phyloP scores from a whole-genome alignment of 2,113 vertebrate species.

The Mus spicilegus region DNA sequence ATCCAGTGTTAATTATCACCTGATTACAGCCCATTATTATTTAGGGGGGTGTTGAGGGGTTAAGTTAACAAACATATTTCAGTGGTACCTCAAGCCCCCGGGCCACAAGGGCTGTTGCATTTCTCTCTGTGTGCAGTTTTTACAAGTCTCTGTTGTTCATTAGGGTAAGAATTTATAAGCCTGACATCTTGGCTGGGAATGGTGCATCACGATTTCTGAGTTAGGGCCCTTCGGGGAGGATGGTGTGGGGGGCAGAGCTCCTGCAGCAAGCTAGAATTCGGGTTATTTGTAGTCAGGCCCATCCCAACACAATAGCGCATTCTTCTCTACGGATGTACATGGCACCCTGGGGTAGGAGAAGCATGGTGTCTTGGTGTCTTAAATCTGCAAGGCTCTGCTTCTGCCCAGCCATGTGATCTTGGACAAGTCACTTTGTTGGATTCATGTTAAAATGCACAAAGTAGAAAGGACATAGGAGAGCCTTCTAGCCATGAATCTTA shows the following conservation, averaged over 20 bases:
- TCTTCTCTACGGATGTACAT: constrained; percentile 40
- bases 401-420: not conserved
- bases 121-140: constrained; percentile 63
- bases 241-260: constrained; percentile 15
- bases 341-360: not conserved
- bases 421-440: constrained; percentile 33
- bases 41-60: constrained; percentile 60
- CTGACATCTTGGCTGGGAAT: constrained; percentile 1
- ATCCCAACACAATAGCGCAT: not conserved
- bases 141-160: constrained; percentile 71
- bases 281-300: constrained; percentile 45
- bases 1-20: constrained; percentile 63
- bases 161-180: constrained; percentile 65
- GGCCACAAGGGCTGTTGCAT: constrained; percentile 45
- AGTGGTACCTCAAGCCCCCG: constrained; percentile 23
- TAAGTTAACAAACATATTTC: constrained; percentile 61
- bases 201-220: not conserved
- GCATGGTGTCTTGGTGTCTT: not conserved
- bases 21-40: constrained; percentile 61
- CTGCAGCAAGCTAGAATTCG: not conserved
- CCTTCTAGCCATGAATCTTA: not conserved
- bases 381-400: constrained; percentile 14
- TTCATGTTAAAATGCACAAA: not conserved
- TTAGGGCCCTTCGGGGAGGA: constrained; percentile 63
- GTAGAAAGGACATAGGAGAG: not conserved